These are phyloP conservation scores for Zygaena filipendulae DNA, from an alignment of 2,888 invertebrate species.

Conservation along the genomic window DNA sequence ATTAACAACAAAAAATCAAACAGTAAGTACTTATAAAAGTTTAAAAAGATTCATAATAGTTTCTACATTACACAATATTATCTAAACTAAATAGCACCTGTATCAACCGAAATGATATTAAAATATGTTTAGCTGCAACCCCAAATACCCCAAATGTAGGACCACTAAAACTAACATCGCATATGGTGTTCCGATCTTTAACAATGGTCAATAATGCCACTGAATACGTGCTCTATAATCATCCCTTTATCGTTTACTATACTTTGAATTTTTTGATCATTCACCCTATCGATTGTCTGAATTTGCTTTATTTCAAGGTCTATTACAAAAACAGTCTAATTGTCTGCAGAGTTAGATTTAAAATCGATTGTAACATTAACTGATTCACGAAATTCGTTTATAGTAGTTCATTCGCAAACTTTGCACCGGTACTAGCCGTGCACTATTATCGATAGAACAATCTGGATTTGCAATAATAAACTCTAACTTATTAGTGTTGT, in stretches of 20 bases:
- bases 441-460: too few species aligned
- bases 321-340: slow-evolving; percentile 24
- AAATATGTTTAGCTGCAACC: slow-evolving; percentile 52
- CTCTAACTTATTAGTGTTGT: too few species aligned
- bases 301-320: slow-evolving; percentile 24
- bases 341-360: background rate
- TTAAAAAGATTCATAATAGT: too few species aligned
- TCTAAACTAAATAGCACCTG: slow-evolving; percentile 33
- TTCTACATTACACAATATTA: slow-evolving; percentile 26
- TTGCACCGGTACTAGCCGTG: too few species aligned
- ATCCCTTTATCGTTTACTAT: slow-evolving; percentile 47
- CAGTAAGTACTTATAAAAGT: too few species aligned
- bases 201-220: slow-evolving; percentile 36
- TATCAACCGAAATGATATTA: slow-evolving; percentile 28
- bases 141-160: slow-evolving; percentile 33
- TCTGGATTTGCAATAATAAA: too few species aligned
- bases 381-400: too few species aligned
- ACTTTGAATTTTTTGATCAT: slow-evolving; percentile 45
- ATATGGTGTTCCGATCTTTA: slow-evolving; percentile 48
- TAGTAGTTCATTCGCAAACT: too few species aligned
- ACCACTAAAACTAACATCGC: slow-evolving; percentile 44
- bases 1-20: too few species aligned
- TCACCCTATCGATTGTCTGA: slow-evolving; percentile 57
- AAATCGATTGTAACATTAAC: slow-evolving; percentile 18
- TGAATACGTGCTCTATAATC: slow-evolving; percentile 43